phyloP scores from a whole-genome alignment of 2,797 vertebrate genomes.

The Phataginus tetradactyla region DNA sequence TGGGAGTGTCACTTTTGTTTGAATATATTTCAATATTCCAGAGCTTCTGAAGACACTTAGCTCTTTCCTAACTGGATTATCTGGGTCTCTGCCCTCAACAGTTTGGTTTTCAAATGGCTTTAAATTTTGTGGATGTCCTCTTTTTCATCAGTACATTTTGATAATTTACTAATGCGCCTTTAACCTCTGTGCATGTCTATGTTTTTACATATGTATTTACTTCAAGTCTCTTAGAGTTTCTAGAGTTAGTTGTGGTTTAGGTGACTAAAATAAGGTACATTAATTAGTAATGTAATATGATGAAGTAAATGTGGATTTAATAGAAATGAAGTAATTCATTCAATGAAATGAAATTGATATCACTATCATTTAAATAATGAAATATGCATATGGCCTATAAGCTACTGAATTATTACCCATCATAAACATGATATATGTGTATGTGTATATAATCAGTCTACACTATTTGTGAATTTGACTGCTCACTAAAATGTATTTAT shows the following conservation, averaged over 20 bases:
- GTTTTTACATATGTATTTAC: not conserved
- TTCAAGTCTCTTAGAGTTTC: not conserved
- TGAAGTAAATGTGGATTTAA: not conserved
- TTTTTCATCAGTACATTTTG: not conserved
- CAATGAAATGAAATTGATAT: not conserved
- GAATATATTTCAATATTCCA: not conserved
- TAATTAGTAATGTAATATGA: not conserved
- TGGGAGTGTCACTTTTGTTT: not conserved
- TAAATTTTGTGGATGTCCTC: not conserved
- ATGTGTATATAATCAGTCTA: not conserved
- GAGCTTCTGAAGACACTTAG: not conserved
- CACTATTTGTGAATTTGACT: not conserved
- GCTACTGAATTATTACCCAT: not conserved
- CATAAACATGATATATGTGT: not conserved
- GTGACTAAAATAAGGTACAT: not conserved
- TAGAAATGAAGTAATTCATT: not conserved
- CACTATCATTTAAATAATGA: not conserved
- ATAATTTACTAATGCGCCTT: not conserved
- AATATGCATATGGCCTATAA: not conserved
- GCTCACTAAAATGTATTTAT: not conserved
- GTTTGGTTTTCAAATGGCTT: not conserved
- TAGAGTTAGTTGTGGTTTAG: not conserved
- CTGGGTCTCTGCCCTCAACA: not conserved
- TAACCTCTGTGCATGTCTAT: not conserved
- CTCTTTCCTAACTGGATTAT: not conserved